Percentiles rank a stretch among this genome's conserved stretches.
These are phyloP conservation scores for Acromyrmex heyeri DNA, from an alignment of 1,140 invertebrate species.

Conservation along the genomic window DNA sequence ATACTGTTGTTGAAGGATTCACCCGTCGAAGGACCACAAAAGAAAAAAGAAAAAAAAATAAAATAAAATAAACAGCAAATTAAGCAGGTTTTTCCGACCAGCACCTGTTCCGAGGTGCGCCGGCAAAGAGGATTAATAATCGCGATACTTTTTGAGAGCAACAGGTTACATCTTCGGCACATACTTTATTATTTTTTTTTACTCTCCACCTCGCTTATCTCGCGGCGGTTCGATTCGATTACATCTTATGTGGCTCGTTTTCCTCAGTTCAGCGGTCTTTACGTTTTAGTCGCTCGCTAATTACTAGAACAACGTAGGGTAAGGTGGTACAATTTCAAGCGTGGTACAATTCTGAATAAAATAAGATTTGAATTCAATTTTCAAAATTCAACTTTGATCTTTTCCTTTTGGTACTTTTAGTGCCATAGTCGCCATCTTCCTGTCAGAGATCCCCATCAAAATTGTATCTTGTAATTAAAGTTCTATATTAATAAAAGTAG, in stretches of 20 bases:
- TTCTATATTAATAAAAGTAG: no score
- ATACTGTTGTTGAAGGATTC: constrained; percentile 65
- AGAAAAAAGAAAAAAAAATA: background rate
- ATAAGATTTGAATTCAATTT: no score
- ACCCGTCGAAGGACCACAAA: constrained; percentile 57
- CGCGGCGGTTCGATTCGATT: constrained; percentile 15
- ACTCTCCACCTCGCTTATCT: constrained; percentile 41
- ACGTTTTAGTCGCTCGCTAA: constrained; percentile 14
- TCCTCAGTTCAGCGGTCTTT: constrained; percentile 18
- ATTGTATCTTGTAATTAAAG: no score
- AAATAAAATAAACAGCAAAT: background rate
- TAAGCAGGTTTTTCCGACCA: constrained; percentile 1
- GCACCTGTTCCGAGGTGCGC: background rate
- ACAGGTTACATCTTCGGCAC: constrained; percentile 62
- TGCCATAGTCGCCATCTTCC: no score
- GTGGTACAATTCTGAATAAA: background rate
- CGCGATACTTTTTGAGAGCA: constrained; percentile 58
- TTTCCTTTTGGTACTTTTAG: no score
- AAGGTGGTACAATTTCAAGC: background rate
- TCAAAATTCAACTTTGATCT: no score
- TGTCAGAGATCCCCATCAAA: no score
- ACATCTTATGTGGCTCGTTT: constrained; percentile 43
- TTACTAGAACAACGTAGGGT: constrained; percentile 3
- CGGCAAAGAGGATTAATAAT: constrained; percentile 27
- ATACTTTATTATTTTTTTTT: constrained; percentile 31